Percentiles rank a stretch among this genome's conserved stretches.
phyloP scores from a whole-genome alignment of 2,888 invertebrate genomes.

The Carterocephalus palaemon region DNA sequence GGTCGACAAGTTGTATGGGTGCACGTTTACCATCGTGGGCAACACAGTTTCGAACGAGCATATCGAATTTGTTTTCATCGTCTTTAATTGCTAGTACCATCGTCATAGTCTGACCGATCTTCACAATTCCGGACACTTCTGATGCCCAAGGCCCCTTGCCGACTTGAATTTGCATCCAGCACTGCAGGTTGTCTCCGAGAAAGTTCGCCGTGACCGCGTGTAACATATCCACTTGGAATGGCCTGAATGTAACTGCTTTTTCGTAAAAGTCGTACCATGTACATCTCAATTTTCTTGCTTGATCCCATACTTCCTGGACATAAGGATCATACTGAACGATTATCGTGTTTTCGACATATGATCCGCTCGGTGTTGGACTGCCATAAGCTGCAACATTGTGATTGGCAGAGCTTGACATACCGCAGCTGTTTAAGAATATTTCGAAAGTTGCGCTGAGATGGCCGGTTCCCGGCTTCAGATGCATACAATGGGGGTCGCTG shows the following conservation, averaged over 20 bases:
- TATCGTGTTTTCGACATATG: conserved; percentile 96
- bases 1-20: conserved; percentile 95
- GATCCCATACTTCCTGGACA: conserved; percentile 97
- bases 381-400: conserved; percentile 91
- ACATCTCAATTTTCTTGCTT: conserved; percentile 93
- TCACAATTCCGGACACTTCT: conserved; percentile 96
- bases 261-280: conserved; percentile 98
- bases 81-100: conserved; percentile 98
- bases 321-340: conserved; percentile 97
- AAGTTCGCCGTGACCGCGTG: conserved; percentile 97
- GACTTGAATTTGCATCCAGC: conserved; percentile 98
- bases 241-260: conserved; percentile 95
- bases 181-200: conserved; percentile 95
- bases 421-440: conserved; percentile 95
- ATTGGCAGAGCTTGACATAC: conserved; percentile 95
- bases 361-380: conserved; percentile 93
- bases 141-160: conserved; percentile 99
- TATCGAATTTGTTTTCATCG: conserved; percentile 97
- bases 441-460: conserved; percentile 95
- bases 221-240: conserved; percentile 97
- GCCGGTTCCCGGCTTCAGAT: conserved; percentile 93
- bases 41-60: conserved; percentile 95
- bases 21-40: conserved; percentile 96
- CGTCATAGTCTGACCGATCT: conserved; percentile 97
- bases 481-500: conserved; percentile 94